These are phyloP conservation scores for Vulpes lagopus DNA, from an alignment of 2,113 vertebrate species.

Conservation along the genomic window DNA sequence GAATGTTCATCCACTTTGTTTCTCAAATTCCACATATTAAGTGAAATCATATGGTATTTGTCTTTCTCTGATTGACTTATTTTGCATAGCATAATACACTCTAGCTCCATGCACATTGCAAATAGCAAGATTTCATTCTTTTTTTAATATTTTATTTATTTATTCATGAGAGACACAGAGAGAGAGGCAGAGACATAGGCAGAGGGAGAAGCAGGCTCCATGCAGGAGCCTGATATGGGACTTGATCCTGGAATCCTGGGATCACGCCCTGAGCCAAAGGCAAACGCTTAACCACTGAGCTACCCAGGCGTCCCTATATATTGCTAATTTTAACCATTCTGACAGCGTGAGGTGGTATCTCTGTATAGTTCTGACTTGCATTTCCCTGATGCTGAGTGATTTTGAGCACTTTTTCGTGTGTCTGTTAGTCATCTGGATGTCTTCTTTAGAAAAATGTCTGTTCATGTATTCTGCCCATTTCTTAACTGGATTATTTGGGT, in stretches of 20 bases:
- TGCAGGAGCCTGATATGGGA: no score
- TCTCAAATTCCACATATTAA: no score
- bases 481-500: not conserved
- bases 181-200: no score
- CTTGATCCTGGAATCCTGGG: no score
- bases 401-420: not conserved
- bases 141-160: not conserved
- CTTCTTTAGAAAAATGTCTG: not conserved
- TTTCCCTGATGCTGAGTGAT: not conserved
- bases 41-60: no score
- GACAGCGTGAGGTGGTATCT: not conserved
- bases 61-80: not conserved
- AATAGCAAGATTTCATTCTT: not conserved
- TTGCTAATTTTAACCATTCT: not conserved
- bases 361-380: not conserved
- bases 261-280: no score
- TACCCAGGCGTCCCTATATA: not conserved
- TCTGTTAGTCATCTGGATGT: not conserved
- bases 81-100: not conserved
- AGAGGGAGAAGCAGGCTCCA: no score
- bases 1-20: no score
- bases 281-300: no score
- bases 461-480: not conserved
- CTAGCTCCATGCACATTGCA: not conserved
- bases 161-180: no score